Evolutionary conservation across 2,888 invertebrate species (phyloP), one percentile per base, ranked within the genome.

Genomic region (Patella ulyssiponensis): DNA sequence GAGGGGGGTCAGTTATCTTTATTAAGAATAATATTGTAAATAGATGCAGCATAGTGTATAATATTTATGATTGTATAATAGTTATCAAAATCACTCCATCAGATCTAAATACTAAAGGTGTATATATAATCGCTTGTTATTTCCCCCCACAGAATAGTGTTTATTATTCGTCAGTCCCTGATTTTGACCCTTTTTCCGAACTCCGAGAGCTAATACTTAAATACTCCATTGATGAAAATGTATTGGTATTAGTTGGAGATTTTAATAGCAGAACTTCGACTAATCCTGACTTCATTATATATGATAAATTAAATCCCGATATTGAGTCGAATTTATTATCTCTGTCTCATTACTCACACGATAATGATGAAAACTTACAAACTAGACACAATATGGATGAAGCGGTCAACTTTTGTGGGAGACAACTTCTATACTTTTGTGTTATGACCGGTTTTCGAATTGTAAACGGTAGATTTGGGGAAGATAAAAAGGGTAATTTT

Each of bases 391-490:
- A 58, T 58, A 58, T 58, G n/a, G n/a, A n/a, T n/a, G n/a, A n/a
- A n/a, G n/a, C n/a, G n/a, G n/a, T n/a, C n/a, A n/a, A n/a, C n/a
- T n/a, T n/a, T n/a, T n/a, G n/a, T n/a, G 58, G 58, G n/a, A 58
- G 58, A 58, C 58, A 58, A 58, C 58, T 58, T n/a, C 58, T 58
- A 58, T 58, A 17, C 7, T 58, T 58, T 58, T 58, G 58, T 20
- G 20, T 58, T 58, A 58, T 58, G 58, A 58, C 58, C 5, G 58
- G 58, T 58, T 58, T 58, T 58, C 58, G 58, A 20, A 58, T 58
- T 58, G 20, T 58, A 3, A 58, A 58, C 20, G 58, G 58, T 17
- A 58, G 58, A 58, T n/a, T 20, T 58, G 58, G 20, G 17, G 58
- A 20, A 1, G 58, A 58, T 58, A 58, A n/a, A 17, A 0, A 58